A percentile compares a stretch with the other conserved stretches of the same genome.
Evolutionary conservation across 2,888 invertebrate genomes (phyloP).

Genomic region (Epistrophella euchroma): DNA sequence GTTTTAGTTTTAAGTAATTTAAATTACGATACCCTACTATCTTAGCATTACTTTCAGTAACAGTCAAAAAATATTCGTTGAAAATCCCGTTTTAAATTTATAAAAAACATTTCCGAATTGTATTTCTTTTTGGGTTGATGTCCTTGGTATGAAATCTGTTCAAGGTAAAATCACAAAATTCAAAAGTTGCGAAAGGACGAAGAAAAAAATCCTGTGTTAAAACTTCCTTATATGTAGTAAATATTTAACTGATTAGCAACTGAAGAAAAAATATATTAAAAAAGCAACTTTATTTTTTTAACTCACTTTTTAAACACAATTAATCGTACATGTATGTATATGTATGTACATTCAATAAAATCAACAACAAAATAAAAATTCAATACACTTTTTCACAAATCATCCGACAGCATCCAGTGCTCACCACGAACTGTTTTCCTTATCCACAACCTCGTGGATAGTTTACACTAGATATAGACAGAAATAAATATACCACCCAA

Average conservation of each 20-base stretch:
- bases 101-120: background rate
- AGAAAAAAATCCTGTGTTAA: background rate
- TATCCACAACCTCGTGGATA: conserved; percentile 48
- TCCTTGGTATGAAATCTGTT: conserved; percentile 50
- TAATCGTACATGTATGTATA: too few relatives aligned
- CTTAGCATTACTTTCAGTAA: conserved; percentile 1
- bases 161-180: conserved; percentile 60
- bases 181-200: conserved; percentile 23
- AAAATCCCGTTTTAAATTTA: background rate
- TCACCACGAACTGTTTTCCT: conserved; percentile 52
- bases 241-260: background rate
- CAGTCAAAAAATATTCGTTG: background rate
- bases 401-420: conserved; percentile 64
- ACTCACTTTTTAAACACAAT: conserved; percentile 54
- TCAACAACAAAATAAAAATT: conserved; percentile 14
- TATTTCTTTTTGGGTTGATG: conserved; percentile 32
- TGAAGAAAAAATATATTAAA: background rate
- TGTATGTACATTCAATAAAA: background rate
- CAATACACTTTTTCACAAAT: conserved; percentile 34
- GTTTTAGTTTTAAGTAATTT: too few relatives aligned
- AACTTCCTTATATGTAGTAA: background rate
- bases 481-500: conserved; percentile 20
- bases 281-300: background rate
- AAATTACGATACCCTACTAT: background rate
- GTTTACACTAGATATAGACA: conserved; percentile 42